phyloP scores from a whole-genome alignment of 2,113 vertebrate genomes.

The Artemisiospiza belli region DNA sequence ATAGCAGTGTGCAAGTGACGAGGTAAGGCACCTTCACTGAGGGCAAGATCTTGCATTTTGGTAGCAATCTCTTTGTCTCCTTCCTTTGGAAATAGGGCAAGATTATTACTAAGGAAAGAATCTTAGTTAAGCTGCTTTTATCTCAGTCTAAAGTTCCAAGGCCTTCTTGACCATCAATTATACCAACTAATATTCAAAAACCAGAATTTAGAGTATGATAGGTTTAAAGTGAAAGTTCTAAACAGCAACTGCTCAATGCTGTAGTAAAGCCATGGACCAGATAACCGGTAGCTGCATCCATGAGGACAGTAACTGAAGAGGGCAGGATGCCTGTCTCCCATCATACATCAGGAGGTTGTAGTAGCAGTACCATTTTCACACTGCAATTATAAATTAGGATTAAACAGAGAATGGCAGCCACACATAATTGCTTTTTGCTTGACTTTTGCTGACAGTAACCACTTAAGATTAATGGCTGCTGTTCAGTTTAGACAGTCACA shows the following conservation, averaged over 20 bases:
- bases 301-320: background rate
- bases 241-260: background rate
- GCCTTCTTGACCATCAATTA: background rate
- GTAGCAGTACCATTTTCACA: background rate
- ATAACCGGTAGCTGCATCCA: background rate
- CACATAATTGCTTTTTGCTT: background rate
- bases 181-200: background rate
- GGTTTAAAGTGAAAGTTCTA: background rate
- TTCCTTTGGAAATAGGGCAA: conserved; percentile 86
- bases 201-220: background rate
- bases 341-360: background rate
- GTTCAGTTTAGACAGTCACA: background rate
- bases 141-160: conserved; percentile 17
- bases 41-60: conserved; percentile 98
- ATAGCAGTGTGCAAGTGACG: conserved; percentile 94
- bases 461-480: background rate
- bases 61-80: conserved; percentile 98
- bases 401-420: background rate
- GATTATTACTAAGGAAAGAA: conserved; percentile 68
- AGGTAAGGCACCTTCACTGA: conserved; percentile 97
- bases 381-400: background rate
- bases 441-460: background rate
- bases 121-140: conserved; percentile 56
- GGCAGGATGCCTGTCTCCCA: background rate
- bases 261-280: background rate